Evolutionary conservation across 1,140 invertebrate genomes (phyloP), one percentile per base, ranked within the genome.

Genomic region (Drosophila paulistorum): DNA sequence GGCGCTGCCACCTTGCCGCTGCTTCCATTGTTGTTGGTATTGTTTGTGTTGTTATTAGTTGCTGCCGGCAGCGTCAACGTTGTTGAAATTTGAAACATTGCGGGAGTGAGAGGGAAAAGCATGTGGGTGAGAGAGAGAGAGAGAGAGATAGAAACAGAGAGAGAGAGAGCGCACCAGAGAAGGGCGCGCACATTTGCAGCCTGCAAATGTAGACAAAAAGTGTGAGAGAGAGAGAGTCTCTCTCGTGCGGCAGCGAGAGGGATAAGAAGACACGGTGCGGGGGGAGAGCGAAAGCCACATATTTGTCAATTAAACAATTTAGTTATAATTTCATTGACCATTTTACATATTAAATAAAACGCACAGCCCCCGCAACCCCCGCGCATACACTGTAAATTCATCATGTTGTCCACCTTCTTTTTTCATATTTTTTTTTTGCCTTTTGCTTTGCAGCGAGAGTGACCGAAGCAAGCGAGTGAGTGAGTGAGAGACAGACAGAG

Each of bases 171-270:
- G 42, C 59, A 35, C 35, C 57, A 68, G 45, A 13, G 45, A 76
- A 65, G 65, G 68, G 74, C 74, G 74, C 58, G 71, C 69, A 60
- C 69, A 71, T 71, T 71, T 71, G 69, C 57, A 71, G 69, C 35
- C 64, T 67, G 71, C 59, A 45, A 62, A 72, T 59, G 33, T 59
- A 59, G 57, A 59, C 57, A 73, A 23, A 55, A 37, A 23, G 11
- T 60, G 23, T 11, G 45, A 68, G 30, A 72, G 17, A 42, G 35
- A 37, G 23, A 11, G 11, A 10, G 23, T 23, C 20, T 23, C 20
- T 23, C 20, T 23, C 23, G 23, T 4, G 23, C 23, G 23, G 3
- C 3, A 26, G 23, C 3, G 23, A 26, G 23, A 26, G 3, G 3
- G 3, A 26, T 26, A 26, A 4, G 3, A 30, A 7, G 30, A 30